Conservation (phyloP, 2,797 vertebrate species). For the Enteromius treurensis region DNA sequence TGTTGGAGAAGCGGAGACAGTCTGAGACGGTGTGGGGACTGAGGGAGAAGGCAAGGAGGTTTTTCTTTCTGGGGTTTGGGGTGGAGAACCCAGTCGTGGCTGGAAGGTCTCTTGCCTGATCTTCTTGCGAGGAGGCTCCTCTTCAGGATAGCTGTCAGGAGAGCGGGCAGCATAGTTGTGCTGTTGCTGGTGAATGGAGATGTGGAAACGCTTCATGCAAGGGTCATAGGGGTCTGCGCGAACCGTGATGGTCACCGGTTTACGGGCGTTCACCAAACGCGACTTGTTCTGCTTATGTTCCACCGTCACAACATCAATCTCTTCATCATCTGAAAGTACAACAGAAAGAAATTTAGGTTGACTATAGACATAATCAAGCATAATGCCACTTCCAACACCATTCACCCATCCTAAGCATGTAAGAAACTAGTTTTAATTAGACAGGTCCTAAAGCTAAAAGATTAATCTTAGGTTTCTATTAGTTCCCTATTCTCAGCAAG, state of each 20-base stretch:
- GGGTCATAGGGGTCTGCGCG: conserved; percentile 86
- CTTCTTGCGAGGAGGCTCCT: conserved; percentile 74
- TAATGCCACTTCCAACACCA: neutral
- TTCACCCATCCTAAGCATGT: neutral
- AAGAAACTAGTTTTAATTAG: neutral
- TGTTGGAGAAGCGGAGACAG: conserved; percentile 43
- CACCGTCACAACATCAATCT: conserved; percentile 96
- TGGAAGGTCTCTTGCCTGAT: conserved; percentile 69
- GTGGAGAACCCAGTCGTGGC: conserved; percentile 66
- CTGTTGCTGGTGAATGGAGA: conserved; percentile 94
- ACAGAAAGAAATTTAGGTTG: conserved; percentile 76
- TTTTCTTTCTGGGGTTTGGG: conserved; percentile 70
- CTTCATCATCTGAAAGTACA: conserved; percentile 85
- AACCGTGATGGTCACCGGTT: conserved; percentile 91
- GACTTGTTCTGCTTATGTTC: conserved; percentile 81
- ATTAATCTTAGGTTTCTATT: neutral
- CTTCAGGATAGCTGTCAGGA: conserved; percentile 78
- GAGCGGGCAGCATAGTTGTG: conserved; percentile 96
- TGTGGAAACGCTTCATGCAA: conserved; percentile 92
- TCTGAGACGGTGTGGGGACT: conserved; percentile 65
- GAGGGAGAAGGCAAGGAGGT: conserved; percentile 64
- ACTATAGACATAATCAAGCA: neutral
- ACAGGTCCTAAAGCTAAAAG: neutral
- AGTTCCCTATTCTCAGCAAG: neutral
- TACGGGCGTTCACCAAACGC: conserved; percentile 68